A percentile compares a stretch with the other conserved stretches of the same genome.
These are phyloP conservation scores for Sibirionetta formosa DNA, from an alignment of 2,797 vertebrate species.

Conservation along the genomic window DNA sequence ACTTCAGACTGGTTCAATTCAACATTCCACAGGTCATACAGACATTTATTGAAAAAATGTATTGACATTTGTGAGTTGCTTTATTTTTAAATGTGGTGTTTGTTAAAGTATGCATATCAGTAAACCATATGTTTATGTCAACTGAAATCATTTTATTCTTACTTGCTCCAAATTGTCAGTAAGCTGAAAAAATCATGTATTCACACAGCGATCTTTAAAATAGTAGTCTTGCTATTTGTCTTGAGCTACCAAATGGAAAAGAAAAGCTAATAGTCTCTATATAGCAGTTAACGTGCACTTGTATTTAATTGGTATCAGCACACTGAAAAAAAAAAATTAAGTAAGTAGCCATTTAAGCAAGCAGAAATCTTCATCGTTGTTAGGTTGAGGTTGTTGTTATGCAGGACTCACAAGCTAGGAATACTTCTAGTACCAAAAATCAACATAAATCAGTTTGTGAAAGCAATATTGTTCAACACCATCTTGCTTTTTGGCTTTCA, in stretches of 20 bases:
- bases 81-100: not conserved
- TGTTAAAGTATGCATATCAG: not conserved
- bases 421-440: not conserved
- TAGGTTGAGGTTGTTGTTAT: conserved; percentile 2
- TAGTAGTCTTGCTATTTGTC: conserved; percentile 38
- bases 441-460: conserved; percentile 62
- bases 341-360: conserved; percentile 63
- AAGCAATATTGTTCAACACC: conserved; percentile 56
- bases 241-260: conserved; percentile 55
- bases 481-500: conserved; percentile 70
- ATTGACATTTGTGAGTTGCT: not conserved
- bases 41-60: not conserved
- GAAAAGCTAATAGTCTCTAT: conserved; percentile 44
- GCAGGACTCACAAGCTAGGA: conserved; percentile 28
- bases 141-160: conserved; percentile 35
- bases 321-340: conserved; percentile 59
- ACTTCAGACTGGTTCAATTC: not conserved
- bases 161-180: conserved; percentile 16
- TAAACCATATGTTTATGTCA: not conserved
- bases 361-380: conserved; percentile 40
- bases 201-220: not conserved
- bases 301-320: conserved; percentile 62
- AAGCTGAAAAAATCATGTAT: conserved; percentile 25
- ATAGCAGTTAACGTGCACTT: conserved; percentile 50
- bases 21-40: not conserved